Conservation (phyloP, 1,140 invertebrate species). For the Nilaparvata lugens region DNA sequence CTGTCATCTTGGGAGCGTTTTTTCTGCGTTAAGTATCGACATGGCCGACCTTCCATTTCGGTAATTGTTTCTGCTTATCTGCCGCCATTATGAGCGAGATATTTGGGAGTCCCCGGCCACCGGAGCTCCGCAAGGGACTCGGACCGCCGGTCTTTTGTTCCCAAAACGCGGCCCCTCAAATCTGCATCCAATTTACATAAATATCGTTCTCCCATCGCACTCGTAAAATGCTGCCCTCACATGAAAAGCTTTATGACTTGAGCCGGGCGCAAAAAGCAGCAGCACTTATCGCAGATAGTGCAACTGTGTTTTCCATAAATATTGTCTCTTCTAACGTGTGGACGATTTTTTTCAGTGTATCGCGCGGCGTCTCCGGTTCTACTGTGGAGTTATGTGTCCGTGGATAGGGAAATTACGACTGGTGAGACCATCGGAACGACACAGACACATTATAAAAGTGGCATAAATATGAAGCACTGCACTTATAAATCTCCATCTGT, state of each 20-base stretch:
- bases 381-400: too few species aligned
- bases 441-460: too few species aligned
- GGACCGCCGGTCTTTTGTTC: neutral
- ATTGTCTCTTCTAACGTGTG: too few species aligned
- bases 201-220: neutral
- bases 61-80: conserved; percentile 1
- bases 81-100: neutral
- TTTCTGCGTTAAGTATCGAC: neutral
- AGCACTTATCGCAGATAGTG: neutral
- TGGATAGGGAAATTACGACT: too few species aligned
- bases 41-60: neutral
- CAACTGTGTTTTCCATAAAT: too few species aligned
- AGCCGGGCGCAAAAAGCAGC: neutral
- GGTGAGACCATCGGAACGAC: too few species aligned
- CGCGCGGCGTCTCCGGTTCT: too few species aligned
- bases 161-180: neutral
- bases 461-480: too few species aligned
- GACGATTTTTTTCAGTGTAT: too few species aligned
- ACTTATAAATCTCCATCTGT: too few species aligned
- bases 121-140: neutral
- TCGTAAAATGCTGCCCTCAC: neutral
- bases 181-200: conserved; percentile 6
- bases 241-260: conserved; percentile 1
- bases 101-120: neutral
- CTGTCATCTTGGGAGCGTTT: too few species aligned